Evolutionary conservation across 2,113 vertebrate genomes (phyloP).

Genomic region (Prietella phreatophila): DNA sequence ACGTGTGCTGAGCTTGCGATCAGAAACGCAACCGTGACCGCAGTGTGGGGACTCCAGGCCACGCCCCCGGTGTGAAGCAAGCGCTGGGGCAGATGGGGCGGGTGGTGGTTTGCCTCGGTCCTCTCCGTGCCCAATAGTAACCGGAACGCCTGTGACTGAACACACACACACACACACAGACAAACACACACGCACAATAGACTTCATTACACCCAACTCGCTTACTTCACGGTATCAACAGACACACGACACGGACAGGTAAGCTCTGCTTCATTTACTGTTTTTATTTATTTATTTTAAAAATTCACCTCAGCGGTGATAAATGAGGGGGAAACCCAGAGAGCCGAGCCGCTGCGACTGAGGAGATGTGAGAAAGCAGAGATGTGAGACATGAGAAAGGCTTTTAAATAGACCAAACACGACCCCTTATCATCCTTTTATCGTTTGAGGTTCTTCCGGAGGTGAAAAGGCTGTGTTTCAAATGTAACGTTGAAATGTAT

Average conservation of each 20-base stretch:
- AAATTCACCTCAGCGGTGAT: neutral
- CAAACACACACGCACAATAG: neutral
- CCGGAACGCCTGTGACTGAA: slow-evolving; percentile 1
- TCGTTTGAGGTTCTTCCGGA: neutral
- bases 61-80: slow-evolving; percentile 27
- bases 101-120: slow-evolving; percentile 32
- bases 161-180: neutral
- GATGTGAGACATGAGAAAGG: neutral
- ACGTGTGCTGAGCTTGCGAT: neutral
- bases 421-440: neutral
- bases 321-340: slow-evolving; percentile 18
- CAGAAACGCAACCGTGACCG: slow-evolving; percentile 1
- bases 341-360: neutral
- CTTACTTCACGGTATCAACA: neutral
- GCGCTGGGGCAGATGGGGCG: slow-evolving; percentile 33
- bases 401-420: neutral
- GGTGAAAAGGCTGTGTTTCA: neutral
- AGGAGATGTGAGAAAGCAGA: neutral
- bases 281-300: neutral
- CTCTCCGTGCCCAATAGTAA: slow-evolving; percentile 27
- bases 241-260: slow-evolving; percentile 6
- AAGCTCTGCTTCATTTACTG: neutral
- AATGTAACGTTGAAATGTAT: neutral
- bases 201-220: neutral
- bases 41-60: slow-evolving; percentile 36